These are phyloP conservation scores for Cladorhizidae sp. DNA, from an alignment of 37 sponge, comb jelly and placozoan species.

Conservation along the genomic window DNA sequence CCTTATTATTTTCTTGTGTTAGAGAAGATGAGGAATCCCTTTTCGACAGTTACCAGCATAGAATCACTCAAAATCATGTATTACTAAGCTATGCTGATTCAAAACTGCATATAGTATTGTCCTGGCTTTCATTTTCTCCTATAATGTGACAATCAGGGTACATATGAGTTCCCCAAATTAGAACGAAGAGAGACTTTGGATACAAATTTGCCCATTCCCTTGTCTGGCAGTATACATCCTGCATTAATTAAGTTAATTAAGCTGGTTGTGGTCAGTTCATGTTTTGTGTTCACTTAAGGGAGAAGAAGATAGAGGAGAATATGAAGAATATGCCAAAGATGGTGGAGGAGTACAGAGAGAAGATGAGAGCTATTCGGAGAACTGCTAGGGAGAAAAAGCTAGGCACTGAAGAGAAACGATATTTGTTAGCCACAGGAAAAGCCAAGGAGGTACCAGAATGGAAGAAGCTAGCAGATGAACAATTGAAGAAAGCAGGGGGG, in stretches of 20 bases:
- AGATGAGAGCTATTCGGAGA: slow-evolving; percentile 41
- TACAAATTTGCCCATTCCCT: too few species aligned
- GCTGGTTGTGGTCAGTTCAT: too few species aligned
- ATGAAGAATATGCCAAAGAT: slow-evolving; percentile 87
- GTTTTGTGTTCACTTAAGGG: slow-evolving; percentile 24
- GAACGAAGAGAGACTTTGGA: too few species aligned
- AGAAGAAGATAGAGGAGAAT: slow-evolving; percentile 78
- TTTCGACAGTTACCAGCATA: not conserved
- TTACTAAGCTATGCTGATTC: too few species aligned
- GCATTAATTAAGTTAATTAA: too few species aligned
- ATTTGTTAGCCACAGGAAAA: slow-evolving; percentile 74
- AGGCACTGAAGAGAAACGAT: slow-evolving; percentile 58
- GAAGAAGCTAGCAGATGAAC: slow-evolving; percentile 36
- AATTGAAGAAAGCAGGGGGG: not conserved
- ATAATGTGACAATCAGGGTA: too few species aligned
- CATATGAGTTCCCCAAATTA: too few species aligned
- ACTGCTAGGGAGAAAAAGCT: slow-evolving; percentile 46
- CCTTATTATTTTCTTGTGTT: too few species aligned
- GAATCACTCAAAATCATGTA: not conserved
- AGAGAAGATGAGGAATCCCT: too few species aligned
- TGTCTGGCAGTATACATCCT: too few species aligned
- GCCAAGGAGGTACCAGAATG: slow-evolving; percentile 48
- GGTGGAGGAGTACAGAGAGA: slow-evolving; percentile 79
- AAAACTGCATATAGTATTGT: too few species aligned
- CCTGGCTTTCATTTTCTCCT: too few species aligned